Percentiles rank a stretch among this genome's conserved stretches.
Evolutionary conservation across 1,140 invertebrate genomes (phyloP).

Genomic region (Drosophila kikkawai): DNA sequence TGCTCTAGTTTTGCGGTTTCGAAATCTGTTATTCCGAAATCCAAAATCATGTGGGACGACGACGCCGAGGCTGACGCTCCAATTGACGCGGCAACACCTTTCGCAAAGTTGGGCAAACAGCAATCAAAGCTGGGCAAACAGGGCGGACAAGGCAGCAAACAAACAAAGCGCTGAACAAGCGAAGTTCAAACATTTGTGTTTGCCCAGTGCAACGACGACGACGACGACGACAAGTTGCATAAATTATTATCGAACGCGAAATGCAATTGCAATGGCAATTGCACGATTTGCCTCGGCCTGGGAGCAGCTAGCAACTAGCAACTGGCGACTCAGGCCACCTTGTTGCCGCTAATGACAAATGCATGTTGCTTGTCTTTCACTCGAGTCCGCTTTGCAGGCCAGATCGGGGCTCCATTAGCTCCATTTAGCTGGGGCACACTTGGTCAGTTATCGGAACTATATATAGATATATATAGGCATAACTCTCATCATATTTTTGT

Average conservation of each 20-base stretch:
- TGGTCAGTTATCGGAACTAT: background rate
- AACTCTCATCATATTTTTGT: no score
- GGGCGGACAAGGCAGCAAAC: conserved; percentile 26
- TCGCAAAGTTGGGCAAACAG: conserved; percentile 54
- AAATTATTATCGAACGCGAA: conserved; percentile 69
- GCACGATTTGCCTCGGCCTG: conserved; percentile 47
- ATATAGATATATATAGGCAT: no score
- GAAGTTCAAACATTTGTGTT: conserved; percentile 61
- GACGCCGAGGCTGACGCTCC: conserved; percentile 1
- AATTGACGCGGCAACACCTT: conserved; percentile 55
- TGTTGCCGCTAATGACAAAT: conserved; percentile 74
- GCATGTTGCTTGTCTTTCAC: conserved; percentile 57
- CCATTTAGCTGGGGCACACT: background rate
- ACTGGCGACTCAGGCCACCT: background rate
- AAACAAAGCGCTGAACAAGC: conserved; percentile 36
- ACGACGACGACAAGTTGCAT: conserved; percentile 61
- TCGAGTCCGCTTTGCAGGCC: conserved; percentile 14
- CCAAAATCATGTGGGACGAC: conserved; percentile 33
- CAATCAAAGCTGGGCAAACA: conserved; percentile 36
- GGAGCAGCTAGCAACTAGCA: background rate
- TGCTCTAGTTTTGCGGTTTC: conserved; percentile 37
- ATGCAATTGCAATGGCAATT: conserved; percentile 32
- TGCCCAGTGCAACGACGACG: conserved; percentile 50
- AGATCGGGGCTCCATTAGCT: conserved; percentile 15
- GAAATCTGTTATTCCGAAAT: conserved; percentile 33